Conservation (phyloP, 2,113 vertebrate genomes). For the Colinus virginianus region DNA sequence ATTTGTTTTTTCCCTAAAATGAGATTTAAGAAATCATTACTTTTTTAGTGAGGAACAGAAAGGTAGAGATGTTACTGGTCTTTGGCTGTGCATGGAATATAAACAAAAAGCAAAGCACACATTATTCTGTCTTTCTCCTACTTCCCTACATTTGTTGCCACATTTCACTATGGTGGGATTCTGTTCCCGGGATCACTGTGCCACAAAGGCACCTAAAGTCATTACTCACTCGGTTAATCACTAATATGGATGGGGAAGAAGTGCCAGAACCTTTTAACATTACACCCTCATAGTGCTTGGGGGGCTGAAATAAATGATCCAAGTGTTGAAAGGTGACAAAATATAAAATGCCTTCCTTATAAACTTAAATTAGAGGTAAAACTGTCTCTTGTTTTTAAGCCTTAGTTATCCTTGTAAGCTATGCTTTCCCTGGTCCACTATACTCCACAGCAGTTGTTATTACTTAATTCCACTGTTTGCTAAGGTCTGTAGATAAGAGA, state of each 20-base stretch:
- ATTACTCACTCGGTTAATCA: slow-evolving; percentile 69
- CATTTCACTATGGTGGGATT: background rate
- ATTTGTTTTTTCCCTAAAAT: background rate
- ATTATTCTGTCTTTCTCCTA: background rate
- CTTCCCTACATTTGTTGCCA: background rate
- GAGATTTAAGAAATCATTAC: background rate
- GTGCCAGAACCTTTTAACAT: slow-evolving; percentile 40
- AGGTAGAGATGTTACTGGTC: background rate
- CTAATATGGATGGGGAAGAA: slow-evolving; percentile 47
- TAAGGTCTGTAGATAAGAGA: background rate
- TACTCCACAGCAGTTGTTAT: background rate
- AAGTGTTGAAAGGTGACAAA: background rate
- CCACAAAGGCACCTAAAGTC: slow-evolving; percentile 41
- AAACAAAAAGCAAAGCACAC: background rate
- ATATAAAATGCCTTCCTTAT: background rate
- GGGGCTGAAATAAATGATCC: slow-evolving; percentile 8
- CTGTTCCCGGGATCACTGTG: fast-evolving
- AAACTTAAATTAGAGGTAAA: slow-evolving; percentile 31
- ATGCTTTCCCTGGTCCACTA: background rate
- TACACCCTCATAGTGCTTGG: background rate
- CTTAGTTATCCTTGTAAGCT: background rate
- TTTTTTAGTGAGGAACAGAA: background rate
- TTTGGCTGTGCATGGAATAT: background rate
- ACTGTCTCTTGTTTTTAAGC: background rate
- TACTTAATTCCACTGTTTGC: background rate